Base-by-base conservation (phyloP, 2,797 vertebrate genomes). In the Coregonus suidteri region DNA sequence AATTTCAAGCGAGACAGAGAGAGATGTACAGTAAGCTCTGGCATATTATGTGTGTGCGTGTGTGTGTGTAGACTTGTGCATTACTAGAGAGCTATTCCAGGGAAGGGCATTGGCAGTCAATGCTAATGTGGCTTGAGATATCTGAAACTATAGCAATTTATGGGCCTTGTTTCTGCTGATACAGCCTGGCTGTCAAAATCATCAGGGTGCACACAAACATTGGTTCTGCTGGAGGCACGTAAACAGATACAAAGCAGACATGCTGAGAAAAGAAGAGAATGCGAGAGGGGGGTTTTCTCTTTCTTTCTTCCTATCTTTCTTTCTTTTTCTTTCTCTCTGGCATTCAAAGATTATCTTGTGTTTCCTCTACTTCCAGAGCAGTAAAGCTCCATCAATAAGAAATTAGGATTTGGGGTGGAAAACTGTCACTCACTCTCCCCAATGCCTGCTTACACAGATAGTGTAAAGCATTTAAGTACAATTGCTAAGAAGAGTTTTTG, bases 121-220 rank as follows among this genome's bases (percentile, higher is more conserved):
- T 88, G 87, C 85, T 87, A 87, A 47, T 13, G 41, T 47, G 11
- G 88, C 86, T 83, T 64, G 52, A 76, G 74, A 82, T 83, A 84
- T 91, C 84, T 84, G 81, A 92, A 92, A 91, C 87, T 88, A 87
- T 83, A 81, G 89, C 85, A 87, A 93, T 93, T 92, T 93, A 94
- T 92, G 87, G 90, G 76, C 80, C 82, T 84, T 86, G 79, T 91
- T 93, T 92, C 86, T 92, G 93, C 93, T 94, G 93, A 94, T 90
- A 80, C 91, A 92, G 93, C 87, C 88, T 3, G 73, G 84, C 91
- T 95, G 93, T 93, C 92, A 93, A 87, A 92, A 90, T 86, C 91
- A 91, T 91, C 91, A 88, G 86, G 64, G 82, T 87, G 84, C 88
- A 89, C 88, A 90, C 85, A 90, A 93, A 88, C 88, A 77, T 73